Evolutionary conservation across 2,113 vertebrate genomes (phyloP), one percentile per base, ranked within the genome.

Genomic region (Crotalus helleri): DNA sequence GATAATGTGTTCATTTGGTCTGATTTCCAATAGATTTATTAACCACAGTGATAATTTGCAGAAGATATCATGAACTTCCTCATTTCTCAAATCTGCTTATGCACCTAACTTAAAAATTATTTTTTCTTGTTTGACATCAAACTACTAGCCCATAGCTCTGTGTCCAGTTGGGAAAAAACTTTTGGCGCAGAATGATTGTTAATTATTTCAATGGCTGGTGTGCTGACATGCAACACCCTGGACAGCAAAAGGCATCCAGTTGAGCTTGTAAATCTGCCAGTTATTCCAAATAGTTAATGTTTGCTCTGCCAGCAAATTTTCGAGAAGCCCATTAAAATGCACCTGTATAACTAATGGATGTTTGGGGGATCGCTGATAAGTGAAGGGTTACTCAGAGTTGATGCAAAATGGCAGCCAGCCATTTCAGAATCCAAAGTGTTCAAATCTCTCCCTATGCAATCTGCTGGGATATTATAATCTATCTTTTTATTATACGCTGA

Each of bases 31-130:
- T 11, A 24, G 85, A 46, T 49, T 46, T 26, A 49, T 87, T 26
- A 46, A 12, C 23, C 11, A 2, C 1, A 26, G 85, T 51, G 46
- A 51, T 64, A 39, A 86, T 33, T 54, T 19, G 39, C 24, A 58
- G 69, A 69, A 64, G 33, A 74, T 87, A 24, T 8, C 49, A 51
- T 3, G 33, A 74, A 39, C 33, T 57, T 57, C 39, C 26, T 33
- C 15, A 11, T 55, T 92, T 44, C 57, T 51, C 74, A 92, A 87
- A 94, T 87, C 51, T 87, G 74, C 87, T 94, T 90, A 90, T 51
- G 69, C 87, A 90, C 85, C 54, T 51, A 91, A 86, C 29, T 46
- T 53, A 81, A 85, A 69, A 54, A 92, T 19, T 33, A 55, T 59
- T 57, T 87, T 49, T 39, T 87, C 74, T 49, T 87, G 81, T 87